phyloP scores from a whole-genome alignment of 2,888 invertebrate species.

The Pomacea canaliculata region DNA sequence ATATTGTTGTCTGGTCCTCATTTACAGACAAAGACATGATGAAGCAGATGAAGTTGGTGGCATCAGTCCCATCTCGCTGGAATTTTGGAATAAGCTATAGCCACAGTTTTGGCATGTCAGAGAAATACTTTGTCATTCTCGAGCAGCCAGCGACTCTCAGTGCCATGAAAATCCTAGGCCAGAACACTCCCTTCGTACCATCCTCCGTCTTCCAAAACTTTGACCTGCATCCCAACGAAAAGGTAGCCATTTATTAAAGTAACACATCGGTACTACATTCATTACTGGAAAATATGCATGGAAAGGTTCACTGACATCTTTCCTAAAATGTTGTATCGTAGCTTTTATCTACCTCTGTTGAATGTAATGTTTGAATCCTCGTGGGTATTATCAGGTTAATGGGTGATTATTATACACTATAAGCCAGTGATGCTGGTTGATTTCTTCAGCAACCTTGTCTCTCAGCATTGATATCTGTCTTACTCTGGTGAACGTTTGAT shows the following conservation, averaged over 20 bases:
- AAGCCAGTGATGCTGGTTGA: no score
- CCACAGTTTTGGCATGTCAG: constrained; percentile 92
- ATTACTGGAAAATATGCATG: no score
- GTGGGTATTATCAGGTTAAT: no score
- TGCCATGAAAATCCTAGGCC: constrained; percentile 66
- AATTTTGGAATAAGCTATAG: constrained; percentile 76
- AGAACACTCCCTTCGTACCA: background rate
- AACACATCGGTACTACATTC: no score
- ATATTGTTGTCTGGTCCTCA: background rate
- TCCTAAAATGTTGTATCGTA: no score
- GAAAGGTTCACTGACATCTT: no score
- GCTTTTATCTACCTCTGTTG: no score
- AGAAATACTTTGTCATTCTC: constrained; percentile 87
- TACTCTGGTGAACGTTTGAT: no score
- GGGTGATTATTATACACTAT: no score
- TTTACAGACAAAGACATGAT: constrained; percentile 23
- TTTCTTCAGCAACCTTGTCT: no score
- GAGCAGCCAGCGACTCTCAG: constrained; percentile 83
- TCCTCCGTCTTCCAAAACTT: constrained; percentile 18
- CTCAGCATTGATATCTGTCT: no score
- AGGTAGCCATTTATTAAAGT: background rate
- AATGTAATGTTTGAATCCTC: no score
- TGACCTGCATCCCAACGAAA: constrained; percentile 17
- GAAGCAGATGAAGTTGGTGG: constrained; percentile 39
- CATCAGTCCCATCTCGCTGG: constrained; percentile 42